Percentiles rank a stretch among this genome's conserved stretches.
Evolutionary conservation across 2,113 vertebrate genomes (phyloP).

Genomic region (Hippoglossus stenolepis): DNA sequence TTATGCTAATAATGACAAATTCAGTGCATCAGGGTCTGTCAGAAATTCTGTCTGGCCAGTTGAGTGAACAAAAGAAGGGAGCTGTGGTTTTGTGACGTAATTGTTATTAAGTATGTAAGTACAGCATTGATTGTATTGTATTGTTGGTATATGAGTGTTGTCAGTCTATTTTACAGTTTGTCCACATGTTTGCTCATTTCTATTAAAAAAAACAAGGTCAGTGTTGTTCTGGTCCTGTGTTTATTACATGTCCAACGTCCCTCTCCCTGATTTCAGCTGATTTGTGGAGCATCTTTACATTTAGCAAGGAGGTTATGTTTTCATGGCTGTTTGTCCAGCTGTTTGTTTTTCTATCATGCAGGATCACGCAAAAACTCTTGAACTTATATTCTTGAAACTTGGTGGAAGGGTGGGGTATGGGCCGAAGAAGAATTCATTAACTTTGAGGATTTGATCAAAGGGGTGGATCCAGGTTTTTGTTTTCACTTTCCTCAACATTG

Average conservation of each 20-base stretch:
- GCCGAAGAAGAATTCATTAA: no score
- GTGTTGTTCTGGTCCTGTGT: not conserved
- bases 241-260: not conserved
- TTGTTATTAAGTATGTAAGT: constrained; percentile 58
- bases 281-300: not conserved
- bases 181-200: constrained; percentile 43
- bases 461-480: no score
- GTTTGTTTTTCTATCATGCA: no score
- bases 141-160: constrained; percentile 41
- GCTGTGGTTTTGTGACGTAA: constrained; percentile 28
- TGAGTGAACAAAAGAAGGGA: constrained; percentile 31
- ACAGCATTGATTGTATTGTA: constrained; percentile 46
- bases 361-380: no score
- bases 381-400: no score
- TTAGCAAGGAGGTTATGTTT: not conserved
- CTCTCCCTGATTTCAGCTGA: not conserved
- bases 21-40: not conserved
- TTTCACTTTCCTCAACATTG: no score
- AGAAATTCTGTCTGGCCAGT: not conserved
- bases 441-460: no score
- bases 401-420: no score
- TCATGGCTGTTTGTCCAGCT: no score
- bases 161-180: constrained; percentile 43
- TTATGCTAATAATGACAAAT: not conserved
- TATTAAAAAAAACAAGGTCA: constrained; percentile 49